These are phyloP conservation scores for Stegophylla sp. DNA, from an alignment of 2,888 invertebrate species.

Conservation along the genomic window DNA sequence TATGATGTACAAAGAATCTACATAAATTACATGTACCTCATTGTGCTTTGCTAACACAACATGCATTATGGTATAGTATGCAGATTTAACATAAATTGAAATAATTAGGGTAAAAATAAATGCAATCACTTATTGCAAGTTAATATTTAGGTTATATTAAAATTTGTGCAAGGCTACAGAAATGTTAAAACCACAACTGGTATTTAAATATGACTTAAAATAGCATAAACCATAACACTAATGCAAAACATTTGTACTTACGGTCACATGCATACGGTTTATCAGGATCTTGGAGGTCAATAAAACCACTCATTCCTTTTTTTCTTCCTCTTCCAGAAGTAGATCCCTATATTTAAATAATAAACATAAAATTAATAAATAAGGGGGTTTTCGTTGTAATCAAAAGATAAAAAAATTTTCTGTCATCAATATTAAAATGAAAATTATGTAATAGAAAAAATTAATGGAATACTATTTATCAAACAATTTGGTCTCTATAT, in stretches of 20 bases:
- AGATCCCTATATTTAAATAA: slow-evolving; percentile 56
- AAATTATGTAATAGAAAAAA: too few species aligned
- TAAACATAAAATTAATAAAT: slow-evolving; percentile 34
- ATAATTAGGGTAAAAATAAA: slow-evolving; percentile 31
- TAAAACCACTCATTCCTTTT: slow-evolving; percentile 59
- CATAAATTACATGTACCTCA: background rate
- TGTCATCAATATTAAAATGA: too few species aligned
- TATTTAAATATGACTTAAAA: slow-evolving; percentile 45
- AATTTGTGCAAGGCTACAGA: slow-evolving; percentile 16
- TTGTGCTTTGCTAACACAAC: slow-evolving; percentile 39
- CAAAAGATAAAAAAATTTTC: too few species aligned
- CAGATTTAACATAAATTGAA: slow-evolving; percentile 34
- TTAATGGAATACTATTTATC: too few species aligned
- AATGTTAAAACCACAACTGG: slow-evolving; percentile 41
- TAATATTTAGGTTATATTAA: slow-evolving; percentile 31
- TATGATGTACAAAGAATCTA: background rate
- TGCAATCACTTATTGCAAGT: slow-evolving; percentile 29
- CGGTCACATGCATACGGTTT: slow-evolving; percentile 91
- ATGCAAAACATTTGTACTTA: slow-evolving; percentile 70
- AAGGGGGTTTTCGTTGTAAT: background rate
- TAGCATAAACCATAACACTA: slow-evolving; percentile 26
- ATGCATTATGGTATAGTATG: slow-evolving; percentile 45
- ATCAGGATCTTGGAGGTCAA: slow-evolving; percentile 71
- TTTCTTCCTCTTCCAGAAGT: slow-evolving; percentile 60
- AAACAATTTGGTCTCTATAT: too few species aligned